Evolutionary conservation across 2,113 vertebrate species (phyloP).

Genomic region (Calcarius ornatus): DNA sequence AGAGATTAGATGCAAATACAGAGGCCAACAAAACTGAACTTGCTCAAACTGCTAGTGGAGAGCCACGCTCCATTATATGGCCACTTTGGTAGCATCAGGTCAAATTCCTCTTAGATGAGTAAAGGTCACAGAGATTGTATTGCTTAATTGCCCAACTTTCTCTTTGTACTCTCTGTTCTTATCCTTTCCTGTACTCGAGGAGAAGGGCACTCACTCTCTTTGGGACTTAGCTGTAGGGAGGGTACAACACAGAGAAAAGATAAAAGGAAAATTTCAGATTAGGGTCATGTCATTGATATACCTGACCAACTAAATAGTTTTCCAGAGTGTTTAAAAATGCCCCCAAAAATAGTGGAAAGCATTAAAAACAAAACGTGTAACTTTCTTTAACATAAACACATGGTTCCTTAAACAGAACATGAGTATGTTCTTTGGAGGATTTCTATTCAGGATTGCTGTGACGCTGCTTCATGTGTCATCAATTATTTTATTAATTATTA

Average conservation of each 20-base stretch:
- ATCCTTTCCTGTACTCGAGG: background rate
- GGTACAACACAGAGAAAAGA: background rate
- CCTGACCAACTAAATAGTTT: background rate
- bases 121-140: conserved; percentile 9
- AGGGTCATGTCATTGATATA: background rate
- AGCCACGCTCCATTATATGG: background rate
- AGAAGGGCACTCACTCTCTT: background rate
- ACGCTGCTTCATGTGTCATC: background rate
- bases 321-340: conserved; percentile 11
- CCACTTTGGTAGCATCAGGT: conserved; percentile 26
- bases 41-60: conserved; percentile 5
- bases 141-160: conserved; percentile 39
- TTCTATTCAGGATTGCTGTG: background rate
- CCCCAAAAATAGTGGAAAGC: background rate
- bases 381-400: background rate
- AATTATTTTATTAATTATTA: background rate
- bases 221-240: background rate
- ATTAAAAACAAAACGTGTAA: background rate
- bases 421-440: background rate
- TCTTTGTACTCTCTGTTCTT: background rate
- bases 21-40: conserved; percentile 47
- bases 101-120: conserved; percentile 3
- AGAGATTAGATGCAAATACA: conserved; percentile 70
- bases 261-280: background rate
- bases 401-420: background rate